Conservation (phyloP, 2,113 vertebrate species). For the Narcine bancroftii region DNA sequence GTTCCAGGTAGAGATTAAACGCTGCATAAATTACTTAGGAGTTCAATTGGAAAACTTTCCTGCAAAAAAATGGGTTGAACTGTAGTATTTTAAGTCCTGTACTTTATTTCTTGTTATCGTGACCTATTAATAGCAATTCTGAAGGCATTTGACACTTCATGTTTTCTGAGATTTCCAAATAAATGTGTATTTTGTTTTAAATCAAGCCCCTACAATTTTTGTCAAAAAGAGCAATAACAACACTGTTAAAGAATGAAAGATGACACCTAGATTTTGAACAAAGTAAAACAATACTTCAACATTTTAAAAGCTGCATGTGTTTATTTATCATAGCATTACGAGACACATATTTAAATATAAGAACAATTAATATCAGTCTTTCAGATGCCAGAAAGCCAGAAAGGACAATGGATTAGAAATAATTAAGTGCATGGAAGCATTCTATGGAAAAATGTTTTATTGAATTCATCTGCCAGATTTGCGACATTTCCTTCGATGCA, state of each 20-base stretch:
- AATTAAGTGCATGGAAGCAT: too few species aligned
- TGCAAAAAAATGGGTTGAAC: not conserved
- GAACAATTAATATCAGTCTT: not conserved
- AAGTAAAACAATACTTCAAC: not conserved
- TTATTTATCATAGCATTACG: not conserved
- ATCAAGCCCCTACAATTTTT: not conserved
- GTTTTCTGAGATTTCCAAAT: slow-evolving; percentile 6
- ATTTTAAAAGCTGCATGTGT: not conserved
- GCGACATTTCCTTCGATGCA: too few species aligned
- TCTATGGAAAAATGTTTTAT: too few species aligned
- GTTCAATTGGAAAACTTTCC: not conserved
- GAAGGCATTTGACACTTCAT: not conserved
- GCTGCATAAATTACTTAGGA: slow-evolving; percentile 56
- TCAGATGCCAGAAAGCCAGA: not conserved
- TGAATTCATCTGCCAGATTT: not conserved
- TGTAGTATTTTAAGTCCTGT: not conserved
- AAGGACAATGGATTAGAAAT: not conserved
- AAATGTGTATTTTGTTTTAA: not conserved
- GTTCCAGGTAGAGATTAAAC: slow-evolving; percentile 67
- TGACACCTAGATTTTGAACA: not conserved
- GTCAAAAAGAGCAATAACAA: not conserved
- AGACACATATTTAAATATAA: not conserved
- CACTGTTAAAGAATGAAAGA: not conserved
- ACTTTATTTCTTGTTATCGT: not conserved
- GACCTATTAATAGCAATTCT: not conserved